Percentiles rank a stretch among this genome's conserved stretches.
Conservation (phyloP, 1,140 invertebrate genomes). For the Ridgeia piscesae region DNA sequence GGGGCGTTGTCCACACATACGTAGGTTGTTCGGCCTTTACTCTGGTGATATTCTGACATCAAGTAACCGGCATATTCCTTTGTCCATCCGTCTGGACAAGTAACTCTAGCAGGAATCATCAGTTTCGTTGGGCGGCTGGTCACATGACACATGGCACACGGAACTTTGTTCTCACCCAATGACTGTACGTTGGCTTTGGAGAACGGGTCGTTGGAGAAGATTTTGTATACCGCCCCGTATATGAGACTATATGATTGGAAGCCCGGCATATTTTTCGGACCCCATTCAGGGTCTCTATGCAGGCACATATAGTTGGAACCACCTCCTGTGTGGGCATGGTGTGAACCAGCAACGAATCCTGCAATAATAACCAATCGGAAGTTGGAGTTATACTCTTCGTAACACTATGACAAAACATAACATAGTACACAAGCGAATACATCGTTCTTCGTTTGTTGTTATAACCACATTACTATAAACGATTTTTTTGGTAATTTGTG, state of each 20-base stretch:
- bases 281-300: constrained; percentile 25
- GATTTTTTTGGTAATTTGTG: too few relatives aligned
- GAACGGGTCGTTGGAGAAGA: neutral
- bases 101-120: constrained; percentile 37
- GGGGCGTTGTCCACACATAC: constrained; percentile 21
- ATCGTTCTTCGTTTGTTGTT: too few relatives aligned
- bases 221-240: constrained; percentile 35
- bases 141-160: constrained; percentile 34
- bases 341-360: constrained; percentile 19
- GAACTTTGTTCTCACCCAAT: constrained; percentile 29
- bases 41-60: constrained; percentile 24
- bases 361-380: constrained; percentile 5
- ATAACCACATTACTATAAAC: too few relatives aligned
- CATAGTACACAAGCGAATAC: too few relatives aligned
- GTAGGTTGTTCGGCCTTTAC: constrained; percentile 16
- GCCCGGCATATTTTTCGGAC: neutral
- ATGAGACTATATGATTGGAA: neutral
- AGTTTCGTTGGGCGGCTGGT: constrained; percentile 10
- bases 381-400: neutral
- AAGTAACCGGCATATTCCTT: constrained; percentile 36
- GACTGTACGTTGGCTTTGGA: neutral
- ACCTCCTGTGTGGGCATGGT: constrained; percentile 20
- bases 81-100: constrained; percentile 35
- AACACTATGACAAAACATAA: too few relatives aligned
- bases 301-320: constrained; percentile 28